Percentiles rank a stretch among this genome's conserved stretches.
phyloP scores from a whole-genome alignment of 2,113 vertebrate species.

The Tautogolabrus adspersus region DNA sequence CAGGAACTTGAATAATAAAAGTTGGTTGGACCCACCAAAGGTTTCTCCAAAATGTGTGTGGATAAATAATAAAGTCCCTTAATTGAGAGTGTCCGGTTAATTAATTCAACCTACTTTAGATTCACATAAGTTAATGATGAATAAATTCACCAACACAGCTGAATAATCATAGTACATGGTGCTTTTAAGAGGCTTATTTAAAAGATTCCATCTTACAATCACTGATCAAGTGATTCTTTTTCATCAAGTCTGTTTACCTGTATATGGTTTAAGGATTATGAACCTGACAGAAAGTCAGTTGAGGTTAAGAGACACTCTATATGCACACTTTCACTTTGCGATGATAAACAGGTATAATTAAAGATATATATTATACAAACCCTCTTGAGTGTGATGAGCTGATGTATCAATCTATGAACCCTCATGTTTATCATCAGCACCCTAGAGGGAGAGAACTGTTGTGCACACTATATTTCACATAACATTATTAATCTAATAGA shows the following conservation, averaged over 20 bases:
- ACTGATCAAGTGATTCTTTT: constrained; percentile 10
- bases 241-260: neutral
- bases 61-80: neutral
- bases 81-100: neutral
- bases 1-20: too few relatives aligned
- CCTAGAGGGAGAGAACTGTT: neutral
- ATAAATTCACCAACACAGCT: neutral
- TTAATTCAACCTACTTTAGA: neutral
- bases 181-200: neutral
- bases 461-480: neutral
- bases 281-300: neutral
- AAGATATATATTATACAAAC: neutral
- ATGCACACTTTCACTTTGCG: neutral
- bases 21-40: neutral
- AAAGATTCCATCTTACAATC: neutral
- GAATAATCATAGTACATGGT: neutral
- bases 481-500: neutral
- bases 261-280: neutral
- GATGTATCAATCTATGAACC: neutral
- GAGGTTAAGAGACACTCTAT: neutral
- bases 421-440: neutral
- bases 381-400: neutral
- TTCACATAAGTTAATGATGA: neutral
- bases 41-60: neutral
- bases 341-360: neutral